These are phyloP conservation scores for Dendrocincla tyrannina DNA, from an alignment of 2,797 vertebrate genomes.

Conservation along the genomic window DNA sequence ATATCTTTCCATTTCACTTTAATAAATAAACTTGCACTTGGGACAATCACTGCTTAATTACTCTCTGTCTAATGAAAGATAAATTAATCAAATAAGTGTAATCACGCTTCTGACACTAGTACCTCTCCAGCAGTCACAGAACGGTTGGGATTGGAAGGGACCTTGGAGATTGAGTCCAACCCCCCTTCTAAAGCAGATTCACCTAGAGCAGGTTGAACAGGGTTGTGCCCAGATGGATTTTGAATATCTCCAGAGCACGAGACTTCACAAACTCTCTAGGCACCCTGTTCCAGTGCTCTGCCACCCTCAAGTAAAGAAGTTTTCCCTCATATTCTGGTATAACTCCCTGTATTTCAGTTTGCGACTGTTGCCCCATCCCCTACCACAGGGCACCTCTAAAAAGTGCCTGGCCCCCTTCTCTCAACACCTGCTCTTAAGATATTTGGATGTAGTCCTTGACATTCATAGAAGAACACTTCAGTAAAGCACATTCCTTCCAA, in stretches of 20 bases:
- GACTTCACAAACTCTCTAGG: not conserved
- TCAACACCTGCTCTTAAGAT: not conserved
- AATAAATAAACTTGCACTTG: not conserved
- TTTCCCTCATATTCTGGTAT: not conserved
- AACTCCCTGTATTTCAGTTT: not conserved
- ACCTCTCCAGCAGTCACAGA: not conserved
- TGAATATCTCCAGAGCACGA: not conserved
- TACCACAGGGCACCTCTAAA: not conserved
- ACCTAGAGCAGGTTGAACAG: not conserved
- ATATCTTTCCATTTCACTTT: not conserved
- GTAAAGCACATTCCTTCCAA: not conserved
- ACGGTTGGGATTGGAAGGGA: not conserved
- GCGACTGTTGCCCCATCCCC: not conserved
- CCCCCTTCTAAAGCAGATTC: not conserved
- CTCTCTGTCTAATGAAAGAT: not conserved
- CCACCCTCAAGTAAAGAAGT: not conserved
- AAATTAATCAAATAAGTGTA: not conserved
- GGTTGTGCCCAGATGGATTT: not conserved
- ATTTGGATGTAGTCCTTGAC: not conserved
- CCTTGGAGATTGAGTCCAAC: not conserved
- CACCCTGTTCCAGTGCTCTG: not conserved
- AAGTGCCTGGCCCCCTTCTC: not conserved
- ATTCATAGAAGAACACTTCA: not conserved
- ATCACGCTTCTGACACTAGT: not conserved
- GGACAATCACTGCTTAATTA: not conserved